Evolutionary conservation across 1,140 invertebrate species (phyloP).

Genomic region (Penaeus vannamei): DNA sequence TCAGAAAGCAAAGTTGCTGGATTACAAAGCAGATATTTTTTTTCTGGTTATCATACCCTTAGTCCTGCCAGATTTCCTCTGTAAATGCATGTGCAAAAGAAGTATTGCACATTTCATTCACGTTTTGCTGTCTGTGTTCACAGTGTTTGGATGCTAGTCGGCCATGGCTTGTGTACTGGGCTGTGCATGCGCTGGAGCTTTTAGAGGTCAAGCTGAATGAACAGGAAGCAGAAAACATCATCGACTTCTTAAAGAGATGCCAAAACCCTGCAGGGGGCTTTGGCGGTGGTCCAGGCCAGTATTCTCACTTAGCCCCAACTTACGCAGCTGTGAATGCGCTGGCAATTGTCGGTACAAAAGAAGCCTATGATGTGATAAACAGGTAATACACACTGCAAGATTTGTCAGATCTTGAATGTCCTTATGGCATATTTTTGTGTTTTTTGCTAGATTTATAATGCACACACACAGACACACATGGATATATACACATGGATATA

Average conservation of each 20-base stretch:
- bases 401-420: neutral
- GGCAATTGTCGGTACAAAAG: conserved; percentile 87
- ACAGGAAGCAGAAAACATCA: conserved; percentile 79
- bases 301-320: conserved; percentile 94
- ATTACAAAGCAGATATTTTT: neutral
- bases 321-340: conserved; percentile 97
- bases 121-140: conserved; percentile 66
- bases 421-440: too few species aligned
- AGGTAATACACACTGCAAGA: conserved; percentile 75
- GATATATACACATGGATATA: too few species aligned
- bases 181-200: conserved; percentile 89
- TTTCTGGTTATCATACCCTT: neutral
- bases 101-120: neutral
- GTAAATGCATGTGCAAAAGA: neutral
- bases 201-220: conserved; percentile 82
- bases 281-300: conserved; percentile 93
- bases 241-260: conserved; percentile 82
- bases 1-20: neutral
- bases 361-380: conserved; percentile 90
- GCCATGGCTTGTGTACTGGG: conserved; percentile 97
- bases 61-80: neutral
- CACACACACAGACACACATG: too few species aligned
- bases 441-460: too few species aligned
- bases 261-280: conserved; percentile 89
- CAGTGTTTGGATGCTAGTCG: conserved; percentile 92